Evolutionary conservation across 2,113 vertebrate genomes (phyloP).

Genomic region (Amblyopsis rosae): DNA sequence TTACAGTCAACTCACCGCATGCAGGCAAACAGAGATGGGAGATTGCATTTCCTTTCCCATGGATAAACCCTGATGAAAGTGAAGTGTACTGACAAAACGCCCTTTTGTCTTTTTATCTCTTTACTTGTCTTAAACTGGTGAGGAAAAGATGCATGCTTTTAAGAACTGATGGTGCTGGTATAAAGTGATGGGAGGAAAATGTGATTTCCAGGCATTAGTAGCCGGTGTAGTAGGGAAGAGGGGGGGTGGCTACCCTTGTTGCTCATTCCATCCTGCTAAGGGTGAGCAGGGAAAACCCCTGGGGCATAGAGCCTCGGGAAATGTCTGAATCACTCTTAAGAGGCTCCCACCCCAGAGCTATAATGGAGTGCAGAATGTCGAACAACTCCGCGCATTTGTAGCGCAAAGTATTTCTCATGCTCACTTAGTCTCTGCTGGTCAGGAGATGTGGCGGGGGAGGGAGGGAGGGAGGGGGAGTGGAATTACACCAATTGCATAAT

Average conservation of each 20-base stretch:
- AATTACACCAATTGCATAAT: neutral
- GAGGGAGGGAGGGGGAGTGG: neutral
- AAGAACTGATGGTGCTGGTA: conserved; percentile 57
- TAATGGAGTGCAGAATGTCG: conserved; percentile 76
- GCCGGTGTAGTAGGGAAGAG: conserved; percentile 55
- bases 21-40: conserved; percentile 48
- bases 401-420: conserved; percentile 66
- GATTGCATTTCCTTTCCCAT: conserved; percentile 50
- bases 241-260: conserved; percentile 47
- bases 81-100: conserved; percentile 55
- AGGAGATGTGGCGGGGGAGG: conserved; percentile 7
- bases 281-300: conserved; percentile 65
- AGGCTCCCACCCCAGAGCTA: conserved; percentile 64
- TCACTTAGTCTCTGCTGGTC: conserved; percentile 56
- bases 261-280: conserved; percentile 66
- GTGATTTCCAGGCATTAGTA: conserved; percentile 76
- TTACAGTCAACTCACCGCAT: conserved; percentile 29
- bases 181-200: conserved; percentile 76
- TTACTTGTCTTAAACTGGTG: conserved; percentile 68
- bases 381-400: conserved; percentile 65
- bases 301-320: conserved; percentile 72
- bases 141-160: conserved; percentile 71
- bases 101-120: conserved; percentile 59
- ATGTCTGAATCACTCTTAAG: conserved; percentile 75
- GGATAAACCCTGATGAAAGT: conserved; percentile 33